phyloP scores from a whole-genome alignment of 2,797 vertebrate genomes.

The Falco novaeseelandiae region DNA sequence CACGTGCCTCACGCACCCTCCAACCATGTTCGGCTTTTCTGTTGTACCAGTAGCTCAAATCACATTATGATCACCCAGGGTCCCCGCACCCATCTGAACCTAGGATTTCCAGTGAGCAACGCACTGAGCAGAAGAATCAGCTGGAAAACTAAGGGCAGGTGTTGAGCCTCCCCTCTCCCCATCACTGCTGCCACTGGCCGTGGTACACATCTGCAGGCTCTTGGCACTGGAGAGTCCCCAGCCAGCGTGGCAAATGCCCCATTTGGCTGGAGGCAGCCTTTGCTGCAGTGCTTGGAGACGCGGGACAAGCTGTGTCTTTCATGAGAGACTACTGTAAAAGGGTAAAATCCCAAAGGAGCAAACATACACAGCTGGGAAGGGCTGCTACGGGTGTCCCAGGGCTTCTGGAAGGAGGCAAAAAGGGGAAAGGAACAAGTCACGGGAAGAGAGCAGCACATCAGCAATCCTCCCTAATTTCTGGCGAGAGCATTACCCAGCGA shows the following conservation, averaged over 20 bases:
- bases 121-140: background rate
- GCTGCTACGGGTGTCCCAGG: background rate
- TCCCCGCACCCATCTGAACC: background rate
- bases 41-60: background rate
- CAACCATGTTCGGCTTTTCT: background rate
- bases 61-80: rapidly evolving
- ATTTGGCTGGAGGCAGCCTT: background rate
- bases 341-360: background rate
- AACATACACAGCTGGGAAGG: background rate
- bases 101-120: background rate
- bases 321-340: background rate
- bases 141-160: background rate
- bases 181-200: rapidly evolving
- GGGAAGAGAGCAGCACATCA: background rate
- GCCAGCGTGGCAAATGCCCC: rapidly evolving
- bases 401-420: background rate
- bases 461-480: background rate
- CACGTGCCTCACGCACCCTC: background rate
- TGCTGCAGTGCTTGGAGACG: background rate
- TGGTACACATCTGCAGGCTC: rapidly evolving
- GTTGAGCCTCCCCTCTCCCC: background rate
- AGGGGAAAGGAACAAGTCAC: background rate
- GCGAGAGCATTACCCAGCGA: rapidly evolving
- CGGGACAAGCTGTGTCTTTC: background rate
- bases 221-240: background rate